Percentiles rank a stretch among this genome's conserved stretches.
Conservation (phyloP, 2,888 invertebrate genomes). For the Philereme transversata region DNA sequence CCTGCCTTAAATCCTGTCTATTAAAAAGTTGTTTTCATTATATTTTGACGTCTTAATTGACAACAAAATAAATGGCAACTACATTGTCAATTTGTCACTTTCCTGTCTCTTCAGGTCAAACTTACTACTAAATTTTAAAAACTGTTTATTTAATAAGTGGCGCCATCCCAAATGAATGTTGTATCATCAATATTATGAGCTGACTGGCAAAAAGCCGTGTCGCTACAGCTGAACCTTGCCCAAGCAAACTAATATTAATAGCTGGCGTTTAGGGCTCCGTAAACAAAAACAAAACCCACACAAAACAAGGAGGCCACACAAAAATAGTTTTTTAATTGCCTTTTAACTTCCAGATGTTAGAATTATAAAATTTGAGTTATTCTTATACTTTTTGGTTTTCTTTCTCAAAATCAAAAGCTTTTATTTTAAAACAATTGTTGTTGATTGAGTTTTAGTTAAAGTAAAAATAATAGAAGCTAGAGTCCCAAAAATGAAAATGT, state of each 20-base stretch:
- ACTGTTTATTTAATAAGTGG: constrained; percentile 23
- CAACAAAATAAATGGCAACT: constrained; percentile 19
- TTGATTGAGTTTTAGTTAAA: too few relatives aligned
- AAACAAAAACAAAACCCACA: background rate
- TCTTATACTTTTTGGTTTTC: too few relatives aligned
- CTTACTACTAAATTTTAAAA: constrained; percentile 1
- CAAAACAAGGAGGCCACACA: too few relatives aligned
- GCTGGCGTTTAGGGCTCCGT: constrained; percentile 24
- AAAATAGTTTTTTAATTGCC: too few relatives aligned
- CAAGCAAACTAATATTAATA: constrained; percentile 37
- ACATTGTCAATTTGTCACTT: constrained; percentile 19
- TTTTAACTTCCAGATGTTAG: too few relatives aligned
- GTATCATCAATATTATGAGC: constrained; percentile 28
- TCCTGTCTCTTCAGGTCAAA: constrained; percentile 2
- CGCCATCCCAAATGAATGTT: constrained; percentile 33
- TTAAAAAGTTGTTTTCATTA: background rate
- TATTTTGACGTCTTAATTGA: constrained; percentile 3
- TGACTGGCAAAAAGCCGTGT: constrained; percentile 31
- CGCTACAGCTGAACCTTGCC: constrained; percentile 33
- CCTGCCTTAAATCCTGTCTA: background rate
- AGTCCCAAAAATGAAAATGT: too few relatives aligned
- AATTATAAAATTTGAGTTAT: too few relatives aligned
- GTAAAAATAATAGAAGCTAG: too few relatives aligned
- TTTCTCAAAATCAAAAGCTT: background rate
- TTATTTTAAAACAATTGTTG: too few relatives aligned